A percentile compares a stretch with the other conserved stretches of the same genome.
These are phyloP conservation scores for Agelaius phoeniceus DNA, from an alignment of 2,113 vertebrate genomes.

Conservation along the genomic window DNA sequence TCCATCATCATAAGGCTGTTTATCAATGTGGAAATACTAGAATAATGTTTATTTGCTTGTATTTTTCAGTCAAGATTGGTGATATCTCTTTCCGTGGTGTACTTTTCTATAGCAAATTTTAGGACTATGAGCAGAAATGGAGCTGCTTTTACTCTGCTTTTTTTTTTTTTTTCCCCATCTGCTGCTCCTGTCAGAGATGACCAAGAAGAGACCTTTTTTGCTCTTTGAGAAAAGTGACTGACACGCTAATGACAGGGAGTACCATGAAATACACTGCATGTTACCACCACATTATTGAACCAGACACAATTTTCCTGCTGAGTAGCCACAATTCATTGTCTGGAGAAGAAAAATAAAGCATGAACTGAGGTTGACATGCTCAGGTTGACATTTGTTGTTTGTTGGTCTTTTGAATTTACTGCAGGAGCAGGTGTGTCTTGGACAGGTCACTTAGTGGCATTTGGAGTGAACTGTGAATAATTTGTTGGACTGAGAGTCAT, in stretches of 20 bases:
- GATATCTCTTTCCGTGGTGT: not conserved
- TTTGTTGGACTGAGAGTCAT: not conserved
- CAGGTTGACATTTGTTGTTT: not conserved
- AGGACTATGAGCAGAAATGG: not conserved
- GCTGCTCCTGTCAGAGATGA: not conserved
- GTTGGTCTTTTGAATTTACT: not conserved
- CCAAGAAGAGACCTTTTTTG: not conserved
- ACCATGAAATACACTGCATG: not conserved
- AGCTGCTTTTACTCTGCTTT: not conserved
- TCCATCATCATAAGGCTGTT: not conserved
- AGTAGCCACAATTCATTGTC: not conserved
- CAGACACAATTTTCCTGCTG: not conserved
- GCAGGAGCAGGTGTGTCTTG: not conserved
- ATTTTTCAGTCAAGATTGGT: not conserved
- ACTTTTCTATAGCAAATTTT: not conserved
- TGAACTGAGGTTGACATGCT: not conserved
- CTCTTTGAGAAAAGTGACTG: not conserved
- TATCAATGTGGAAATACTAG: not conserved
- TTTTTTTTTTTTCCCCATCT: not conserved
- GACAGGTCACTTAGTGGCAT: not conserved
- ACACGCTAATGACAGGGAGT: not conserved
- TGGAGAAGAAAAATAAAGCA: not conserved
- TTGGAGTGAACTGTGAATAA: not conserved
- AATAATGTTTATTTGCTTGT: not conserved
- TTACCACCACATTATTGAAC: not conserved